Percentiles rank a stretch among this genome's conserved stretches.
phyloP scores from a whole-genome alignment of 2,888 invertebrate genomes.

The Microctonus aethiopoides region DNA sequence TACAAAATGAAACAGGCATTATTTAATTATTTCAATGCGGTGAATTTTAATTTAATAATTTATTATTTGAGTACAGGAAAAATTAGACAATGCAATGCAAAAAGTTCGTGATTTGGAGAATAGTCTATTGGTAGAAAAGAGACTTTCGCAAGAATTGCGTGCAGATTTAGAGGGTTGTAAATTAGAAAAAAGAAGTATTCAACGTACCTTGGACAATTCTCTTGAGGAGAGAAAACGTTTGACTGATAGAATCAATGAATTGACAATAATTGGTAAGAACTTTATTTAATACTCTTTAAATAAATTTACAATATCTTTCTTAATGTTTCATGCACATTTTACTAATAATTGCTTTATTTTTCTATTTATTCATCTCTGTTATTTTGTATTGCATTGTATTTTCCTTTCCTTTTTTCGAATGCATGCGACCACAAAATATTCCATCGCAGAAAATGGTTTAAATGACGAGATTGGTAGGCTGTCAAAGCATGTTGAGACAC shows the following conservation, averaged over 20 bases:
- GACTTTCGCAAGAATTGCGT: slow-evolving; percentile 66
- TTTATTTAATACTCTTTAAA: too few species aligned
- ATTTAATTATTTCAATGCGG: slow-evolving; percentile 37
- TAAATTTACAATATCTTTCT: background rate
- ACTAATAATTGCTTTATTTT: background rate
- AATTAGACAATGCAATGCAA: slow-evolving; percentile 67
- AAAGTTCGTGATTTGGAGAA: slow-evolving; percentile 69
- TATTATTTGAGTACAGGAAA: slow-evolving; percentile 59
- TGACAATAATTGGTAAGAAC: slow-evolving; percentile 71
- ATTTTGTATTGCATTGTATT: background rate
- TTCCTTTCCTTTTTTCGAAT: background rate
- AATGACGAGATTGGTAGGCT: slow-evolving; percentile 70
- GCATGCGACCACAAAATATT: background rate
- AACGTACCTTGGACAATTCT: slow-evolving; percentile 70
- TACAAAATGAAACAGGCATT: background rate
- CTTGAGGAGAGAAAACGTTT: slow-evolving; percentile 71
- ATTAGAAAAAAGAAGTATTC: slow-evolving; percentile 72
- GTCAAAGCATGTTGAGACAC: slow-evolving; percentile 64
- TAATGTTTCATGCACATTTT: background rate
- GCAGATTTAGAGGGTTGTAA: slow-evolving; percentile 68
- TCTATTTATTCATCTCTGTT: background rate
- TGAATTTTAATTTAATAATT: slow-evolving; percentile 44
- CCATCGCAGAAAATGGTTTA: slow-evolving; percentile 68
- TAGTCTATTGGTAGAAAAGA: slow-evolving; percentile 66
- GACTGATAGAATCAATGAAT: slow-evolving; percentile 71